phyloP scores from a whole-genome alignment of 2,797 vertebrate genomes.

The Nannoperca australis region DNA sequence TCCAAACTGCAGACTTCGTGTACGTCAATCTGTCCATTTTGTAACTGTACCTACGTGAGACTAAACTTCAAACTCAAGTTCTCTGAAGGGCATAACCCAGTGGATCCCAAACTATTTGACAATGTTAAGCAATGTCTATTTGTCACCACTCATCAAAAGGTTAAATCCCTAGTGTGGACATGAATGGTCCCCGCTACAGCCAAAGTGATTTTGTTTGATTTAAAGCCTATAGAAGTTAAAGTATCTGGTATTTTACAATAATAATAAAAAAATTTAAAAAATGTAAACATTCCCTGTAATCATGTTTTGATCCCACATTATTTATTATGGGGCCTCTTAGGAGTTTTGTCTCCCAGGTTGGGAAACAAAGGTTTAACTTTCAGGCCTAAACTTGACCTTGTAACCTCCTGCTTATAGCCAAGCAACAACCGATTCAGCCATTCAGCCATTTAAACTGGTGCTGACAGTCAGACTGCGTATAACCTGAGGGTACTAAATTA shows the following conservation, averaged over 20 bases:
- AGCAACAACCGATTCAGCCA: not conserved
- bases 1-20: not conserved
- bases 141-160: not conserved
- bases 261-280: not conserved
- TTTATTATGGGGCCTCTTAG: not conserved
- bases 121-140: not conserved
- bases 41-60: not conserved
- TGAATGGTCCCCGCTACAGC: not conserved
- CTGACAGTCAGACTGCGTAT: slow-evolving; percentile 7
- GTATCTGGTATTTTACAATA: not conserved
- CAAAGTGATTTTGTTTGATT: not conserved
- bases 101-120: not conserved
- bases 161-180: not conserved
- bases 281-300: not conserved
- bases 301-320: not conserved
- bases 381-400: not conserved
- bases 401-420: not conserved
- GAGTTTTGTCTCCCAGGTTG: not conserved
- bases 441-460: not conserved
- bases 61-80: slow-evolving; percentile 1
- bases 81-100: not conserved
- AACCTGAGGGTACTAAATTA: not conserved
- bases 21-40: not conserved
- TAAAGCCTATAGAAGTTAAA: not conserved
- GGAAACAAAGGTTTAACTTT: not conserved